phyloP scores from a whole-genome alignment of 2,113 vertebrate genomes.

The Noturus placidus region DNA sequence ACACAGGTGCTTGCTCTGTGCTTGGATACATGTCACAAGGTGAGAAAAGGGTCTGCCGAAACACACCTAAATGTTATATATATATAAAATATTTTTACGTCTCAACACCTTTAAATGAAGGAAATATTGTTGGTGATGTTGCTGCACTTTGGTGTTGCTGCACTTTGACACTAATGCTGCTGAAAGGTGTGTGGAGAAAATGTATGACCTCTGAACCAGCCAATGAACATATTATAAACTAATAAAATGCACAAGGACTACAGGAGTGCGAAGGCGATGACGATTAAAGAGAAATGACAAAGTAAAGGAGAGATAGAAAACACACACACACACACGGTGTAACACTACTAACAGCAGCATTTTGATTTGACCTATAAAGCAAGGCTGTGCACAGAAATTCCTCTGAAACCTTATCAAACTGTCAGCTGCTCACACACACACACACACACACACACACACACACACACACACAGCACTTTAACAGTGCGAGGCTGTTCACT shows the following conservation, averaged over 20 bases:
- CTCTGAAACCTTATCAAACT: constrained; percentile 28
- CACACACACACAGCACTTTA: constrained; percentile 11
- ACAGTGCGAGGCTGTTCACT: constrained; percentile 12
- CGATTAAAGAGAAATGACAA: not conserved
- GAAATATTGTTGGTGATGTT: not conserved
- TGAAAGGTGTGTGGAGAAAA: not conserved
- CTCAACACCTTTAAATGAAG: not conserved
- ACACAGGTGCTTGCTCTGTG: constrained; percentile 30
- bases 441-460: constrained; percentile 42
- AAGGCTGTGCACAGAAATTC: constrained; percentile 31
- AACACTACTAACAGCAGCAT: not conserved
- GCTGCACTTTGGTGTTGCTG: not conserved
- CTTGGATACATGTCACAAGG: constrained; percentile 29
- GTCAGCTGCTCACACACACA: constrained; percentile 22
- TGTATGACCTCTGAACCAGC: not conserved
- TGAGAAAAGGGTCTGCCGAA: constrained; percentile 34
- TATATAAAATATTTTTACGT: not conserved
- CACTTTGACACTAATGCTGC: not conserved
- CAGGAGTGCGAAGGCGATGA: not conserved
- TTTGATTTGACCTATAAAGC: constrained; percentile 1
- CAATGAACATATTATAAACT: not conserved
- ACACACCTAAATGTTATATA: constrained; percentile 19
- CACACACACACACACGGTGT: constrained; percentile 6
- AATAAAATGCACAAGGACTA: not conserved
- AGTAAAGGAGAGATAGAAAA: not conserved